These are phyloP conservation scores for Myiozetetes cayanensis DNA, from an alignment of 2,113 vertebrate species.

Conservation along the genomic window DNA sequence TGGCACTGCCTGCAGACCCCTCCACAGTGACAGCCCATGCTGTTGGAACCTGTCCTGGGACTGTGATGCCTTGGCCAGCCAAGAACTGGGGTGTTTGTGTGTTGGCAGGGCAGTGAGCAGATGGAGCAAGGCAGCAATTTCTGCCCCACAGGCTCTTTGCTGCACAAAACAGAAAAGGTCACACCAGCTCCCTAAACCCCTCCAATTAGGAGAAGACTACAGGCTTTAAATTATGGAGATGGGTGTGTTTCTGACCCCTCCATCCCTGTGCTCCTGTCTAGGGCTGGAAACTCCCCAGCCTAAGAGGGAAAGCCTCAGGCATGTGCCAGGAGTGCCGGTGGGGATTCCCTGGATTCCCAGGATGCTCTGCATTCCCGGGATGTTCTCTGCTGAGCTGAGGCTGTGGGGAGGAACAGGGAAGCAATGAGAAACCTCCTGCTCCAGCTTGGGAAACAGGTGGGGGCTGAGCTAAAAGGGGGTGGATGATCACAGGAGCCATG, in stretches of 20 bases:
- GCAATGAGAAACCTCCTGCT: constrained; percentile 27
- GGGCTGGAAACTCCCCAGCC: neutral
- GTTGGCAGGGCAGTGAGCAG: neutral
- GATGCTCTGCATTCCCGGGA: constrained; percentile 24
- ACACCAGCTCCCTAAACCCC: neutral
- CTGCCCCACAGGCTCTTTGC: neutral
- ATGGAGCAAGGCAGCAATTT: neutral
- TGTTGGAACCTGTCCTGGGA: neutral
- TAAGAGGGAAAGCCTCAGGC: constrained; percentile 31
- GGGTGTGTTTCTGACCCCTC: neutral
- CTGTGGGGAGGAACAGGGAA: neutral
- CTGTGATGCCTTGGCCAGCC: neutral
- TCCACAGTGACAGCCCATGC: neutral
- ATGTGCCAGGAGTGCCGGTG: neutral
- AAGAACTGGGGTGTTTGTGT: neutral
- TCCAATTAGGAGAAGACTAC: neutral
- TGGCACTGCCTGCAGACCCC: neutral
- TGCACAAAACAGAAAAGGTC: neutral
- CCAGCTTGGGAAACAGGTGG: constrained; percentile 14
- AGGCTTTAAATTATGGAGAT: neutral
- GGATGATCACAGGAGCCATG: neutral
- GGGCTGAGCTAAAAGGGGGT: neutral
- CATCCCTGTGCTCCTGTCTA: neutral
- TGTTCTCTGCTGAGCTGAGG: neutral
- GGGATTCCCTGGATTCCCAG: constrained; percentile 40